Base-by-base conservation (phyloP, 2,888 invertebrate genomes). In the Protodeltote pygarga region DNA sequence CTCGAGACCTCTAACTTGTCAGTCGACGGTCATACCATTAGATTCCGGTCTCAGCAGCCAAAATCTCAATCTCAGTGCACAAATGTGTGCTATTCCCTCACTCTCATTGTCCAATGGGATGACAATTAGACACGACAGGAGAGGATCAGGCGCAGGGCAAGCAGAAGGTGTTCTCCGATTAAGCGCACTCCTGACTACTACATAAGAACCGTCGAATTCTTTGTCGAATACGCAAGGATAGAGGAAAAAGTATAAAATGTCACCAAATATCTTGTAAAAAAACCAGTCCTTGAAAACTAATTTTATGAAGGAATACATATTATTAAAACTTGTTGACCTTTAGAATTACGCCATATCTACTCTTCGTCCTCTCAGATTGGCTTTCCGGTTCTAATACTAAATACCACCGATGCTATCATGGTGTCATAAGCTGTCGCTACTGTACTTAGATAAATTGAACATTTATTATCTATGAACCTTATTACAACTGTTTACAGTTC, bases 271-370 rank as follows among this genome's bases (percentile, higher is more conserved):
- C 28, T 6, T 16, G 13, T 20, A n/a, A 33, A 23, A 37, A 17
- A 31, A 17, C 32, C 17, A 21, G 58, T 70, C 75, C 76, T 77
- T 74, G 70, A 59, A 31, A 65, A 28, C 39, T 60, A 65, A 65
- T 64, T 61, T 35, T 52, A 57, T 39, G 48, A 47, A 60, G 40
- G 52, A 67, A 54, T 42, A 53, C 40, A 38, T 35, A 65, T 64
- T 52, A 58, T 31, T 37, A 54, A 31, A 53, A 63, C 65, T 65
- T 42, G 78, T 76, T 81, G 62, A 82, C 81, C 81, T 82, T 81
- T 82, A 60, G 1, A 13, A 49, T 74, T 72, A 67, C 71, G 67
- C 62, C 71, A 73, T 65, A n/a, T n/a, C n/a, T n/a, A 41, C 35
- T 45, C 14, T 57, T 16, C 48, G 55, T 39, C 45, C 42, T 33